phyloP scores from a whole-genome alignment of 2,113 vertebrate genomes.

The Motacilla tschutschensis region DNA sequence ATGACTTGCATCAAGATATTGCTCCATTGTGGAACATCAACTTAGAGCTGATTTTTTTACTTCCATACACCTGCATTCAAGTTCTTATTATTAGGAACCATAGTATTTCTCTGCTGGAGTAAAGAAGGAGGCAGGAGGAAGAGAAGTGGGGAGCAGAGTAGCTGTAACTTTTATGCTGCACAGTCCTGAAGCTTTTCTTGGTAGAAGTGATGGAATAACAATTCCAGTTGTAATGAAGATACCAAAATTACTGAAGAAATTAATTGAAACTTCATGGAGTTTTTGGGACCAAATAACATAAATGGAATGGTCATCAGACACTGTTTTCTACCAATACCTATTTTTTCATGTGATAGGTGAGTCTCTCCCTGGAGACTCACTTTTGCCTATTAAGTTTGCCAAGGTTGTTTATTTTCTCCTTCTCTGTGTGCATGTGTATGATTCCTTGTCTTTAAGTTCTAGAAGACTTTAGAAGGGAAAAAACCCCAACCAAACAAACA shows the following conservation, averaged over 20 bases:
- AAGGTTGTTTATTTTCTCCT: background rate
- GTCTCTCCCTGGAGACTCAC: background rate
- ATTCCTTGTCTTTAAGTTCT: background rate
- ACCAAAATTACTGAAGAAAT: background rate
- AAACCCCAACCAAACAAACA: background rate
- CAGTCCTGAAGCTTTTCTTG: background rate
- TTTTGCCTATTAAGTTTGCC: background rate
- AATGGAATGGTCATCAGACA: background rate
- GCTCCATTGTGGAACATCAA: background rate
- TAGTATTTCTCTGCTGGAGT: background rate
- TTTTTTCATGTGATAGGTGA: background rate
- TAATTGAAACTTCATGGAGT: background rate
- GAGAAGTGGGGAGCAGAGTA: background rate
- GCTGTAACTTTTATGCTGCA: background rate
- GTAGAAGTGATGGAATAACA: background rate
- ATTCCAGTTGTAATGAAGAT: background rate
- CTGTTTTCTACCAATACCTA: background rate
- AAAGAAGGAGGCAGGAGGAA: background rate
- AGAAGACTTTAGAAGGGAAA: background rate
- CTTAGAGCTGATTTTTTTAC: background rate
- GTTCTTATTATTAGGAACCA: background rate
- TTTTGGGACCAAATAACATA: background rate
- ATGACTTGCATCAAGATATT: background rate
- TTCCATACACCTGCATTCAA: background rate
- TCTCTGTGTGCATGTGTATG: background rate